phyloP scores from a whole-genome alignment of 2,888 invertebrate species.

The Hymenopus coronatus region DNA sequence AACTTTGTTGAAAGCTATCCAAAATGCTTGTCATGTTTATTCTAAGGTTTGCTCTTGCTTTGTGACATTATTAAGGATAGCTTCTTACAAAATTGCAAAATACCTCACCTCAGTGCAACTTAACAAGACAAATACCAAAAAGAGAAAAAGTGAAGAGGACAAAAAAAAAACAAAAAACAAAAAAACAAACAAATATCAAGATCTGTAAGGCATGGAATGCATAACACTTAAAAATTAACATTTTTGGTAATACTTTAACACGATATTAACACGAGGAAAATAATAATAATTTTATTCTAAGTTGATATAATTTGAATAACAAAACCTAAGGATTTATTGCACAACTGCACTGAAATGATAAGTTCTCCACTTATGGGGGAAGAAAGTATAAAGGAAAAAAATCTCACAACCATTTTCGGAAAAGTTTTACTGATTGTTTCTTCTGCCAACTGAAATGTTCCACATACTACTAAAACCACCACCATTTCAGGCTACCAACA shows the following conservation, averaged over 20 bases:
- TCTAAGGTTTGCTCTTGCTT: too few species aligned
- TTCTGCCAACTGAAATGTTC: slow-evolving; percentile 24
- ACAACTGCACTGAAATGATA: slow-evolving; percentile 38
- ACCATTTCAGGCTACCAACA: background rate
- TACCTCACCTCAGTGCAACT: background rate
- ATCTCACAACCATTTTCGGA: slow-evolving; percentile 27
- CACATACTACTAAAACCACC: background rate
- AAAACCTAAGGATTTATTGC: slow-evolving; percentile 36
- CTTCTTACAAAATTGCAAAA: background rate
- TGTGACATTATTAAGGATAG: background rate
- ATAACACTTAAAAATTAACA: slow-evolving; percentile 33
- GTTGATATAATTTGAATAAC: slow-evolving; percentile 8
- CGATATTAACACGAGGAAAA: slow-evolving; percentile 11
- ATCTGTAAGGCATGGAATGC: slow-evolving; percentile 41
- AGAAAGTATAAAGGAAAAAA: slow-evolving; percentile 8
- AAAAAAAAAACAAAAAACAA: background rate
- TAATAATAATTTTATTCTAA: background rate
- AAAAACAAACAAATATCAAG: too few species aligned
- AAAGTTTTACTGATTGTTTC: slow-evolving; percentile 11
- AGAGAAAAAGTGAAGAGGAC: background rate
- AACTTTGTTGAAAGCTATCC: background rate
- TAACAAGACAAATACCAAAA: background rate
- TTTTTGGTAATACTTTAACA: slow-evolving; percentile 23
- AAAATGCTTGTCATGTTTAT: background rate
- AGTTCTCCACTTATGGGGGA: slow-evolving; percentile 39